Evolutionary conservation across 1,140 invertebrate genomes (phyloP).

Genomic region (Euwallacea similis): DNA sequence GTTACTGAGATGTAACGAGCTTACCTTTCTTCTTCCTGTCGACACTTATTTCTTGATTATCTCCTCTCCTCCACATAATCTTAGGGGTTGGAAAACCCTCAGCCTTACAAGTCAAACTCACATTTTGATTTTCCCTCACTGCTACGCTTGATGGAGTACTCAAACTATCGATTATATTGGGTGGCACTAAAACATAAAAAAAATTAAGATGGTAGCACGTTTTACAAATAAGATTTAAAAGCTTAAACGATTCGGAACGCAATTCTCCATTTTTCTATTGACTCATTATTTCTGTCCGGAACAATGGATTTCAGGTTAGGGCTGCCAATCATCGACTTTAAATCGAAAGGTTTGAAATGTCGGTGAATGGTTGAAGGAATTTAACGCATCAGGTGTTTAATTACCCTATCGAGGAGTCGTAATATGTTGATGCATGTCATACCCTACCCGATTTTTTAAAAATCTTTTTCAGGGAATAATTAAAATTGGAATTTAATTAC

Average conservation of each 20-base stretch:
- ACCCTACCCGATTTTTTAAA: too few species aligned
- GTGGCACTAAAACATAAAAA: slow-evolving; percentile 71
- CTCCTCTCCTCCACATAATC: slow-evolving; percentile 88
- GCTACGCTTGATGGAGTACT: slow-evolving; percentile 86
- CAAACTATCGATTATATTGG: slow-evolving; percentile 82
- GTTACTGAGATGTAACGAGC: too few species aligned
- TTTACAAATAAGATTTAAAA: too few species aligned
- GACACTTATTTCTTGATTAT: slow-evolving; percentile 79
- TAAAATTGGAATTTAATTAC: too few species aligned
- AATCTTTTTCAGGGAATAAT: too few species aligned
- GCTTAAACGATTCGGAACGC: too few species aligned
- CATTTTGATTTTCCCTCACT: slow-evolving; percentile 86
- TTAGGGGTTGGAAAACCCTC: slow-evolving; percentile 86
- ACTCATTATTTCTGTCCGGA: too few species aligned
- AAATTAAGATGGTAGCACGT: not conserved
- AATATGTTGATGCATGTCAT: too few species aligned
- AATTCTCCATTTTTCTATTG: too few species aligned
- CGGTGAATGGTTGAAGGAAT: not conserved
- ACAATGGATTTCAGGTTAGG: too few species aligned
- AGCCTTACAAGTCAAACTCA: slow-evolving; percentile 85
- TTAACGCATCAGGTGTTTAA: too few species aligned
- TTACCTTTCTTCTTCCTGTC: slow-evolving; percentile 82
- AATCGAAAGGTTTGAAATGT: not conserved
- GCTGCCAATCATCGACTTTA: not conserved
- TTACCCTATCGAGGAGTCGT: too few species aligned